Evolutionary conservation across 2,113 vertebrate genomes (phyloP).

Genomic region (Rhegmatorhina hoffmannsi): DNA sequence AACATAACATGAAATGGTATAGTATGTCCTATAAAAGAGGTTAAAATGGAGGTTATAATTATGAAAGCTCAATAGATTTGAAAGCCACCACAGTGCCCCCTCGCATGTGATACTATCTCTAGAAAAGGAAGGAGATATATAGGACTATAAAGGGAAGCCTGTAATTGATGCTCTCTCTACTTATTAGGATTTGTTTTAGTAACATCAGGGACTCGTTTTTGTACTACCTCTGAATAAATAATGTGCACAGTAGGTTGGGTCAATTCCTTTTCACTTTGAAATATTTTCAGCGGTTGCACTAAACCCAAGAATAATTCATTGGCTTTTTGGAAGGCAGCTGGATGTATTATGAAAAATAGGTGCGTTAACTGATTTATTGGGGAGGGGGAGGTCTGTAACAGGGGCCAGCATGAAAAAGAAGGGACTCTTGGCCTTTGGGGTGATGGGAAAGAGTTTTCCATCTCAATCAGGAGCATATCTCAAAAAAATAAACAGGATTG

Average conservation of each 20-base stretch:
- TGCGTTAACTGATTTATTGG: conserved; percentile 43
- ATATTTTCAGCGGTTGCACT: conserved; percentile 55
- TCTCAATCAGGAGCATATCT: conserved; percentile 54
- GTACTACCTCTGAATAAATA: conserved; percentile 76
- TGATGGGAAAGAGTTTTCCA: conserved; percentile 56
- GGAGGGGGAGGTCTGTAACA: not conserved
- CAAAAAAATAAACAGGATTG: not conserved
- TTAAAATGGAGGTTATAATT: conserved; percentile 66
- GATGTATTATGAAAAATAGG: conserved; percentile 48
- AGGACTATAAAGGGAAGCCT: conserved; percentile 65
- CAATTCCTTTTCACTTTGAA: conserved; percentile 74
- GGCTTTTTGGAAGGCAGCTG: conserved; percentile 49
- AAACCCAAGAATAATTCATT: conserved; percentile 72
- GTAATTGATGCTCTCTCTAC: conserved; percentile 66
- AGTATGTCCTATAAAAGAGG: conserved; percentile 56
- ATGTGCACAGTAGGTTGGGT: conserved; percentile 72
- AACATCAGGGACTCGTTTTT: conserved; percentile 74
- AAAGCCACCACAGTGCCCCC: conserved; percentile 41
- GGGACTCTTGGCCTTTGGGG: conserved; percentile 39
- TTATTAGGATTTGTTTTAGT: conserved; percentile 76
- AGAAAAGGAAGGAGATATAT: conserved; percentile 62
- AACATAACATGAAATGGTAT: conserved; percentile 20
- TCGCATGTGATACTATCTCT: conserved; percentile 38
- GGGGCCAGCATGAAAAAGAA: not conserved
- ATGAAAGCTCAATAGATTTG: conserved; percentile 68